Evolutionary conservation across 1,140 invertebrate species (phyloP), one percentile per base, ranked within the genome.

Genomic region (Rhagoletis pomonella): DNA sequence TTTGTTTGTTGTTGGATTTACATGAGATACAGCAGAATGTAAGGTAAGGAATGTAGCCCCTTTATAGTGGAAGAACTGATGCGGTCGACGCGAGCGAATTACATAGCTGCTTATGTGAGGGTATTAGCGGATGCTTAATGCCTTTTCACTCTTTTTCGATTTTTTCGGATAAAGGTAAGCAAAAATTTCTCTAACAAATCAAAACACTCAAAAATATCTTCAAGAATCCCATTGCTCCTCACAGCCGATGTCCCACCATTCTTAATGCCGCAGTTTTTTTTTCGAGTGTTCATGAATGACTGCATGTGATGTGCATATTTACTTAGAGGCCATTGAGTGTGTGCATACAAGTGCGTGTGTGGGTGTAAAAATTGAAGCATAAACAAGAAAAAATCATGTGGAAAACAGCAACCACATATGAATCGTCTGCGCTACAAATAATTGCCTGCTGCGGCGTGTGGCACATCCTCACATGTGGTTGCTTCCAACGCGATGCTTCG

Each of bases 401-500:
- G 14, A 81, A 29, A 19, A 81, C 39, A 44, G 29, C 67, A 44
- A 73, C 1, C 39, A 73, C 14, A 73, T 73, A 44, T 3, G 44
- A n/a, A 2, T 5, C 39, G 12, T 3, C 6, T 50, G n/a, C 47
- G 44, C 14, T 7, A 29, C 19, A 58, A 1, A 55, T 81, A 81
- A 81, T 81, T 81, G 73, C 73, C 67, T 73, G 67, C 44, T 73
- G 73, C 44, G 44, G n/a, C 73, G 73, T 73, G 14, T 29, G 47
- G 19, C 73, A 81, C 19, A 55, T 81, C 44, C 73, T 81, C 47
- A 81, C 73, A 55, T 3, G 50, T 2, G 50, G 50, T 10, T 55
- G 50, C 10, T 55, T 55, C 50, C n/a, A n/a, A n/a, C n/a, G n/a
- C n/a, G n/a, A n/a, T n/a, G 50, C 10, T 55, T 55, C 50, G 5